Percentiles rank a stretch among this genome's conserved stretches.
Evolutionary conservation across 2,113 vertebrate species (phyloP).

Genomic region (Grammomys dolichurus): DNA sequence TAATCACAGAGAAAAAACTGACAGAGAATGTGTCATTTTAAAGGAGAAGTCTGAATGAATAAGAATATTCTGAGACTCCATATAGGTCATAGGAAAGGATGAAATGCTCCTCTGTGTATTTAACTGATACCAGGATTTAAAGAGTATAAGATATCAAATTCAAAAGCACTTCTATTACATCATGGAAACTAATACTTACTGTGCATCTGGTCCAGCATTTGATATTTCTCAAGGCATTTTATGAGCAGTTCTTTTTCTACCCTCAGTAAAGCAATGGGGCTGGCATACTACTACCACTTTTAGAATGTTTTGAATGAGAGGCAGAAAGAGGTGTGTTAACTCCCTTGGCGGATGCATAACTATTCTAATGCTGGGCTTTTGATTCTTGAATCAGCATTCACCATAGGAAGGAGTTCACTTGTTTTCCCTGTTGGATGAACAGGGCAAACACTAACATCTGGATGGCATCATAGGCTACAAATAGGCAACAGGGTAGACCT

Average conservation of each 20-base stretch:
- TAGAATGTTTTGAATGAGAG: background rate
- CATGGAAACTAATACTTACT: conserved; percentile 9
- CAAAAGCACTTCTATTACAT: background rate
- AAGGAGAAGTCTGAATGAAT: conserved; percentile 33
- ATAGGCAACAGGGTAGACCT: background rate
- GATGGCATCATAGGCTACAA: background rate
- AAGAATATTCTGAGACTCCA: background rate
- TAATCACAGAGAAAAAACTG: background rate
- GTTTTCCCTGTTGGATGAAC: background rate
- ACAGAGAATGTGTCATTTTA: conserved; percentile 14
- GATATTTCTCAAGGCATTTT: conserved; percentile 46
- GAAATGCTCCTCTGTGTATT: conserved; percentile 21
- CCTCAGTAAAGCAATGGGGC: background rate
- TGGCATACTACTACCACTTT: background rate
- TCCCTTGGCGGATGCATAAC: background rate
- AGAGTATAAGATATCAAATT: background rate
- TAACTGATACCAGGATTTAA: conserved; percentile 32
- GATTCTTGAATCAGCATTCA: background rate
- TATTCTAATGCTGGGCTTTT: conserved; percentile 18
- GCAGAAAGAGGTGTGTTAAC: background rate
- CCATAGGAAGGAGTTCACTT: background rate
- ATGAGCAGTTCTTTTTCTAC: background rate
- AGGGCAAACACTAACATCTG: background rate
- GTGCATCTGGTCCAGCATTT: background rate
- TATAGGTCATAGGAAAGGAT: background rate